Conservation (phyloP, 2,797 vertebrate genomes). For the Lemur catta region DNA sequence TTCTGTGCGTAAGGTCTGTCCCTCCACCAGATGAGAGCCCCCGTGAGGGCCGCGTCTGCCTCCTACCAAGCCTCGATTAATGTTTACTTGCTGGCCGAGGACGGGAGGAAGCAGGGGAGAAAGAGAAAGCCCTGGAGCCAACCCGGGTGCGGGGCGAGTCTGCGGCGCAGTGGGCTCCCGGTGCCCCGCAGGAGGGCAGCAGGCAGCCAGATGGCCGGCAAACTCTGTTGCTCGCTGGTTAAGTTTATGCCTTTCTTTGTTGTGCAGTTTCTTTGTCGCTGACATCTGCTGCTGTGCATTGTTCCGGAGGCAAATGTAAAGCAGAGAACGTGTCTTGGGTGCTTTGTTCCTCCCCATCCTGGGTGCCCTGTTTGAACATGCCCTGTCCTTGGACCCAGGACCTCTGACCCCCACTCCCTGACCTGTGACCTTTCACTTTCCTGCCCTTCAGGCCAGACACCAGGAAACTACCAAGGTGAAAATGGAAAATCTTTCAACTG, state of each 20-base stretch:
- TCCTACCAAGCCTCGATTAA: not conserved
- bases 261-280: not conserved
- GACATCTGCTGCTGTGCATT: not conserved
- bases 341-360: not conserved
- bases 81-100: not conserved
- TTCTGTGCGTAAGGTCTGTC: rapidly evolving
- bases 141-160: rapidly evolving
- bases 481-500: not conserved
- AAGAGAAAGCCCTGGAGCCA: not conserved
- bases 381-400: not conserved
- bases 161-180: rapidly evolving
- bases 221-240: not conserved
- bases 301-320: not conserved
- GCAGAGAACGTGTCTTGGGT: not conserved
- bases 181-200: not conserved
- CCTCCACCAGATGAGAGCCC: not conserved
- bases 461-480: not conserved
- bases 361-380: rapidly evolving
- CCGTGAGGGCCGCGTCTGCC: not conserved
- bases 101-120: not conserved
- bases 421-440: not conserved
- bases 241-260: not conserved
- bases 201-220: not conserved
- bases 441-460: not conserved
- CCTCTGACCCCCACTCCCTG: rapidly evolving